phyloP scores from a whole-genome alignment of 23 tunicate species.

The Oikopleura vanhoeffeni region DNA sequence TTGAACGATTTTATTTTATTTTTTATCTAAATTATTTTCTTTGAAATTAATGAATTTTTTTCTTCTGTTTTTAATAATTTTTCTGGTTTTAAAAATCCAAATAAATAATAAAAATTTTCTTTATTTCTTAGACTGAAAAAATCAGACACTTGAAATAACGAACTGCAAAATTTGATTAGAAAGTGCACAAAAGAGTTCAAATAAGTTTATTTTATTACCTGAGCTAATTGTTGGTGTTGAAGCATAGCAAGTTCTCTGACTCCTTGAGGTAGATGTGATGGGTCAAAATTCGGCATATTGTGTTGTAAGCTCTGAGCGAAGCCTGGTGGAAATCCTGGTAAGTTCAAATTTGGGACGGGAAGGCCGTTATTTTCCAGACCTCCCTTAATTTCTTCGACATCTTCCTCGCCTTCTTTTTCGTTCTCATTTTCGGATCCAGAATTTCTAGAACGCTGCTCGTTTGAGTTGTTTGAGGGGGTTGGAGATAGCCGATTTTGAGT shows the following conservation, averaged over 20 bases:
- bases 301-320: not conserved
- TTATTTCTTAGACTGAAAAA: too few relatives aligned
- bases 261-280: conserved; percentile 27
- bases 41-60: too few relatives aligned
- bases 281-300: conserved; percentile 8
- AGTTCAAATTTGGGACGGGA: not conserved
- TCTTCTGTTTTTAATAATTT: too few relatives aligned
- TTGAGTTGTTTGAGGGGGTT: not conserved
- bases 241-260: conserved; percentile 58
- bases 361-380: not conserved
- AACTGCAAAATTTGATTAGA: too few relatives aligned
- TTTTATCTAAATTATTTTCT: too few relatives aligned
- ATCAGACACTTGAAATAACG: too few relatives aligned
- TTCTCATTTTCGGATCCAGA: not conserved
- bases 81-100: too few relatives aligned
- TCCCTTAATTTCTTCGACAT: not conserved
- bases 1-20: too few relatives aligned
- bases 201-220: not conserved
- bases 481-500: not conserved
- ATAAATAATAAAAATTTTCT: too few relatives aligned
- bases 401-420: not conserved
- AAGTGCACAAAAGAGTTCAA: not conserved
- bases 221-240: conserved; percentile 59
- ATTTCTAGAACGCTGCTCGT: not conserved
- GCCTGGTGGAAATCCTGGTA: conserved; percentile 13